Evolutionary conservation across 1,140 invertebrate species (phyloP), one percentile per base, ranked within the genome.

Genomic region (Psilanteris sp.): DNA sequence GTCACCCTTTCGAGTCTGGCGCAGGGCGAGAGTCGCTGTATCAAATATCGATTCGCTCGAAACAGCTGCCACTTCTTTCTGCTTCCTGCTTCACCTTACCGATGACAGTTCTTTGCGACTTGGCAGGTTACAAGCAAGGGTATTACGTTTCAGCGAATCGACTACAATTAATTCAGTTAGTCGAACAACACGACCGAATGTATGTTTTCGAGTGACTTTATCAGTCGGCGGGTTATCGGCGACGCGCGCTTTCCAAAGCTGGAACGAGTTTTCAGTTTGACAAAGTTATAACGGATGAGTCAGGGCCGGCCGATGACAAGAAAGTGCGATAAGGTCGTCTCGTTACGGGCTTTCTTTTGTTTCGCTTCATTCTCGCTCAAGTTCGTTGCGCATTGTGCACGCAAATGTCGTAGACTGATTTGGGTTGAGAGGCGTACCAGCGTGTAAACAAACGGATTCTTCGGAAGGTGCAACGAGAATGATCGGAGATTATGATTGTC

Each of bases 1-100:
- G 37, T 79, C 79, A 81, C 77, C 80, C 80, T 71, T 72, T 64
- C 73, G 72, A 75, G 80, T 66, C 78, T 68, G 48, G 59, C 78
- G 70, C n/a, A n/a, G 70, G 79, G 79, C 68, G 78, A 80, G 78
- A 78, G 48, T 72, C 77, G 59, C 70, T 81, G 83, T 81, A 86
- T 85, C 83, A 81, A 85, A 81, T 83, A 85, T 84, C 81, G 82
- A 81, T 78, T 78, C 70, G 52, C 71, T 80, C 78, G 79, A 43
- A 77, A 80, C 83, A 84, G 80, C 83, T 84, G 84, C 83, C 57
- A 78, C 73, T 83, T 83, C 83, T 81, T 83, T 79, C 54, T 74
- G 31, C 75, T 79, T 61, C 70, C 54, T 62, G 68, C 46, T 55
- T 74, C 71, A 74, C 71, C 62, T 74, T 46, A 27, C 22, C 13